These are phyloP conservation scores for Ceyx melanurus DNA, from an alignment of 2,113 vertebrate genomes.

Conservation along the genomic window DNA sequence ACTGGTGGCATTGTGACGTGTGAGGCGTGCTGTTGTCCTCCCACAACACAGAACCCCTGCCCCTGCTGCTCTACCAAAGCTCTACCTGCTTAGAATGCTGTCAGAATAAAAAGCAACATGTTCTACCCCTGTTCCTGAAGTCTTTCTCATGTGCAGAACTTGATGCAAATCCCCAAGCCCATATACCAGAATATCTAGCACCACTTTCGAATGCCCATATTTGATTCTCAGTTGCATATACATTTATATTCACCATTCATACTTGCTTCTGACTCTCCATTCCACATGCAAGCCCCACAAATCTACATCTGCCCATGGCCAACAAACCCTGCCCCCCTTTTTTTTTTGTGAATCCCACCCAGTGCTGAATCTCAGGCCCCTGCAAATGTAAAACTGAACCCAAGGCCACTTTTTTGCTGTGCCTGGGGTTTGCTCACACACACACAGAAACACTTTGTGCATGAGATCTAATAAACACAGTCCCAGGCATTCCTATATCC, in stretches of 20 bases:
- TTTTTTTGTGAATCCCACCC: not conserved
- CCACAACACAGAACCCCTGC: not conserved
- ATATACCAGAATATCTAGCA: not conserved
- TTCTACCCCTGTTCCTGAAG: not conserved
- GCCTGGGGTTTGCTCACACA: not conserved
- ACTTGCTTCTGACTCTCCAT: not conserved
- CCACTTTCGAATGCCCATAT: not conserved
- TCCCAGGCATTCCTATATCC: not conserved
- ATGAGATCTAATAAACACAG: not conserved
- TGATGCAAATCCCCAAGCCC: not conserved
- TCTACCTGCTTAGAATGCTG: not conserved
- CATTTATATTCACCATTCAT: not conserved
- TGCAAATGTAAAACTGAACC: not conserved
- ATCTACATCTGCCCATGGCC: not conserved
- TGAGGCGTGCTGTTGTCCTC: not conserved
- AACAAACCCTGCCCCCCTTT: not conserved
- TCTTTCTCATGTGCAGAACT: not conserved
- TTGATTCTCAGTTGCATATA: not conserved
- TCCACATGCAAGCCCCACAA: not conserved
- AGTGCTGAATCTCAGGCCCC: not conserved
- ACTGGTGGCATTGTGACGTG: not conserved
- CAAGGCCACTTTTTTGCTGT: accelerated
- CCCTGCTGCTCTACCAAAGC: accelerated
- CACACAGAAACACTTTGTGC: not conserved
- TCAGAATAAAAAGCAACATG: not conserved